These are phyloP conservation scores for Pocillopora grandis DNA, from an alignment of 92 coral and sea anemone species.

Conservation along the genomic window DNA sequence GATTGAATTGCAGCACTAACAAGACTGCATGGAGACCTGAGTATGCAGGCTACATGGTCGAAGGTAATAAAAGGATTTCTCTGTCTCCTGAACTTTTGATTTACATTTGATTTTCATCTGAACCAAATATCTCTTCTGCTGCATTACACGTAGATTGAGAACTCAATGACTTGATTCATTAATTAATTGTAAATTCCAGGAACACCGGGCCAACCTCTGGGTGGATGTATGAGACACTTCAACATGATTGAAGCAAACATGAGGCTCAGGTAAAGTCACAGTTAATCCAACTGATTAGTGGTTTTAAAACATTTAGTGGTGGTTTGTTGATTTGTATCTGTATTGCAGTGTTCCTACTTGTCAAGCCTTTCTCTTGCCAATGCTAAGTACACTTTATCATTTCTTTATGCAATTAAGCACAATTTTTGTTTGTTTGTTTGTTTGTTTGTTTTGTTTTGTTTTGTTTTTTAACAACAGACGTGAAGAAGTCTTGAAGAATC, in stretches of 20 bases:
- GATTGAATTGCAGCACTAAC: slow-evolving; percentile 54
- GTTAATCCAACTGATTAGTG: too few species aligned
- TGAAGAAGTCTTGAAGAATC: slow-evolving; percentile 66
- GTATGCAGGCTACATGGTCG: slow-evolving; percentile 95
- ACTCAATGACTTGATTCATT: not conserved
- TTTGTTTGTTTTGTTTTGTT: not conserved
- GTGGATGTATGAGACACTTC: slow-evolving; percentile 96
- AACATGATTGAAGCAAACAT: slow-evolving; percentile 96
- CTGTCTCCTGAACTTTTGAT: not conserved
- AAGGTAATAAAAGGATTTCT: slow-evolving; percentile 54
- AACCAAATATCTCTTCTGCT: not conserved
- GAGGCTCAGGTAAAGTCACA: slow-evolving; percentile 66
- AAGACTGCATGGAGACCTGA: slow-evolving; percentile 98
- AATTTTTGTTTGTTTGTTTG: too few species aligned
- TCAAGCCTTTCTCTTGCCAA: too few species aligned
- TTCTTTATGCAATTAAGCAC: not conserved
- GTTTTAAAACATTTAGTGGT: too few species aligned
- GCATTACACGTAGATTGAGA: not conserved
- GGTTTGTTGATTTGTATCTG: too few species aligned
- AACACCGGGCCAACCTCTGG: slow-evolving; percentile 94
- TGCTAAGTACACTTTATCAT: not conserved
- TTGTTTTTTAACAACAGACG: slow-evolving; percentile 54
- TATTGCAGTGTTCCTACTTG: not conserved
- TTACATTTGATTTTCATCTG: not conserved
- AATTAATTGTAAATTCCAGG: slow-evolving; percentile 44